Percentiles rank a stretch among this genome's conserved stretches.
Evolutionary conservation across 2,797 vertebrate species (phyloP).

Genomic region (Gymnothorax reevesii): DNA sequence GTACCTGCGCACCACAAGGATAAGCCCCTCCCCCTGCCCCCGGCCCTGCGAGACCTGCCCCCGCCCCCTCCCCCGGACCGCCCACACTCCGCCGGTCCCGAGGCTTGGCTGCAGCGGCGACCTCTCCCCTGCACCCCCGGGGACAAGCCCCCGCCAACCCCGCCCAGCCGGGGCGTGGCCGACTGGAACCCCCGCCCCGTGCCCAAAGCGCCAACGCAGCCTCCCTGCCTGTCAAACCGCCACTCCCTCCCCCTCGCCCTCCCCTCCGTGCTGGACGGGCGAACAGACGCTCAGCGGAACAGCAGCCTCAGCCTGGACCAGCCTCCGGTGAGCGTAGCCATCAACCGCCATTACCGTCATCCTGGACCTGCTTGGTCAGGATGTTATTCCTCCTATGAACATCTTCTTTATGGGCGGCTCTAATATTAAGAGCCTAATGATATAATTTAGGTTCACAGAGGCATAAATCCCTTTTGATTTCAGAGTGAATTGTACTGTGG

Average conservation of each 20-base stretch:
- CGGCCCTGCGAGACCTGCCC: slow-evolving; percentile 85
- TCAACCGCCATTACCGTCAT: neutral
- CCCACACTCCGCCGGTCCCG: slow-evolving; percentile 73
- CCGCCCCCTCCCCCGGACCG: slow-evolving; percentile 91
- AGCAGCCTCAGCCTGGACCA: slow-evolving; percentile 84
- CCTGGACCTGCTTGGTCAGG: neutral
- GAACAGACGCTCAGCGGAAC: slow-evolving; percentile 76
- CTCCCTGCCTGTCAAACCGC: slow-evolving; percentile 82
- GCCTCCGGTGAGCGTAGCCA: slow-evolving; percentile 73
- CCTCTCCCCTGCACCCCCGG: slow-evolving; percentile 89
- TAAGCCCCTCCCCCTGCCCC: slow-evolving; percentile 90
- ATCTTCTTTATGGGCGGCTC: neutral
- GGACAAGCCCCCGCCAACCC: slow-evolving; percentile 84
- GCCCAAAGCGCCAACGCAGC: slow-evolving; percentile 78
- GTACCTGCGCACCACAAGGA: slow-evolving; percentile 86
- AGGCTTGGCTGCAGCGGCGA: slow-evolving; percentile 82
- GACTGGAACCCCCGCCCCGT: slow-evolving; percentile 84
- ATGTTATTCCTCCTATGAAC: neutral
- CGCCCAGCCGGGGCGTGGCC: slow-evolving; percentile 74
- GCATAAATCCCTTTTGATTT: neutral
- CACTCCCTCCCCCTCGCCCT: slow-evolving; percentile 94
- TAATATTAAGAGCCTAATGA: neutral
- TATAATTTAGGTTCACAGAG: neutral
- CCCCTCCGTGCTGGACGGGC: slow-evolving; percentile 81
- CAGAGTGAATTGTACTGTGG: neutral